phyloP scores from a whole-genome alignment of 1,140 invertebrate genomes.

The Pachypeltis micranthus region DNA sequence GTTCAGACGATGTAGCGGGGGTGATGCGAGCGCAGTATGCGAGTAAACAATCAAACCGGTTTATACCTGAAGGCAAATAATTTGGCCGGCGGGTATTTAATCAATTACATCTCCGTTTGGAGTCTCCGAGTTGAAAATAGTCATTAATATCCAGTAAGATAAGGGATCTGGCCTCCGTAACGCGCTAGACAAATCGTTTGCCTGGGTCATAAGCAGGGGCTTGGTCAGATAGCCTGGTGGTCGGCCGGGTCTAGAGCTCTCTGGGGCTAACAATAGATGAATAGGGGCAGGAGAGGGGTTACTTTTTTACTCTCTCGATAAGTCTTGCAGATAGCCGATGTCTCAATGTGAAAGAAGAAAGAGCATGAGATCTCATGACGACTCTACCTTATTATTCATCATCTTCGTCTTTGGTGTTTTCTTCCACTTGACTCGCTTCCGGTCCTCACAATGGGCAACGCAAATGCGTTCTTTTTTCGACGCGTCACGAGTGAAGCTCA shows the following conservation, averaged over 20 bases:
- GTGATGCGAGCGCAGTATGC: too few species aligned
- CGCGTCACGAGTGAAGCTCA: too few species aligned
- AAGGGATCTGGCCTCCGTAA: background rate
- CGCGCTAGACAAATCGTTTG: constrained; percentile 1
- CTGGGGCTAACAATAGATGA: constrained; percentile 7
- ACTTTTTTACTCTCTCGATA: background rate
- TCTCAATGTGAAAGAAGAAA: background rate
- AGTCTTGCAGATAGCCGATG: background rate
- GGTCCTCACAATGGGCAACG: too few species aligned
- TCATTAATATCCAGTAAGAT: constrained; percentile 6
- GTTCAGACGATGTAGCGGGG: too few species aligned
- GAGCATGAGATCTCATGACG: background rate
- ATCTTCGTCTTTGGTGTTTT: too few species aligned
- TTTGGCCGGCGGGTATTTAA: constrained; percentile 1
- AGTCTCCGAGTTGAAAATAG: background rate
- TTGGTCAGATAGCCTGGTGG: constrained; percentile 1
- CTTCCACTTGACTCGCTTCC: too few species aligned
- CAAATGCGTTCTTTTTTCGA: too few species aligned
- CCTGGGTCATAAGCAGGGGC: background rate
- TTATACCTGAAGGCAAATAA: constrained; percentile 6
- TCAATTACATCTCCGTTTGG: constrained; percentile 4
- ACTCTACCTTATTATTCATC: too few species aligned
- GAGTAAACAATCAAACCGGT: constrained; percentile 9
- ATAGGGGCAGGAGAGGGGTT: background rate
- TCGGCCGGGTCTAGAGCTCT: background rate